Evolutionary conservation across 1,140 invertebrate genomes (phyloP).

Genomic region (Drosophila kohkoa): DNA sequence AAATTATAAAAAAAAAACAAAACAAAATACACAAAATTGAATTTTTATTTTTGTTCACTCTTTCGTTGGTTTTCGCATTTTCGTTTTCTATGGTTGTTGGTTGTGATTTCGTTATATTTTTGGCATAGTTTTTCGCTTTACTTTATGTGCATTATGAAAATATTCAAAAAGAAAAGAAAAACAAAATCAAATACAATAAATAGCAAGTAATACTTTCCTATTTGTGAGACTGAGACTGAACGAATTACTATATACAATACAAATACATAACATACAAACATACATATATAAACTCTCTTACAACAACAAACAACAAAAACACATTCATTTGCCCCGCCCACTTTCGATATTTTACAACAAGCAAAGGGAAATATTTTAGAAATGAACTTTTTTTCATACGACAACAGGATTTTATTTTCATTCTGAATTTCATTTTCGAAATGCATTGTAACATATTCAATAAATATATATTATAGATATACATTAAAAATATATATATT

Average conservation of each 20-base stretch:
- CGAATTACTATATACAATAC: conserved; percentile 78
- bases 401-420: conserved; percentile 9
- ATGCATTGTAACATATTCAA: conserved; percentile 37
- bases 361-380: conserved; percentile 4
- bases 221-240: conserved; percentile 80
- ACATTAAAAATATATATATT: conserved; percentile 26
- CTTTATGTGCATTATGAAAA: conserved; percentile 10
- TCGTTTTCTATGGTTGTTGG: conserved; percentile 30
- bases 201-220: conserved; percentile 76
- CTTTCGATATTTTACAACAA: conserved; percentile 43
- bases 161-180: conserved; percentile 10
- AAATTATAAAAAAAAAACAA: conserved; percentile 67
- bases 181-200: conserved; percentile 27
- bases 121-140: conserved; percentile 18
- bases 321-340: conserved; percentile 24
- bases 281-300: conserved; percentile 11
- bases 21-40: conserved; percentile 54
- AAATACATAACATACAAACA: conserved; percentile 9
- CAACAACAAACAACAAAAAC: conserved; percentile 4
- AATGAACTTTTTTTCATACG: not conserved
- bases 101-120: conserved; percentile 42
- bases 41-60: conserved; percentile 60
- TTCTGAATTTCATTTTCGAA: conserved; percentile 13
- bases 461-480: conserved; percentile 20
- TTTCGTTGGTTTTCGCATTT: conserved; percentile 39